A percentile compares a stretch with the other conserved stretches of the same genome.
Evolutionary conservation across 1,140 invertebrate genomes (phyloP).

Genomic region (Brevipalpus yothersi): DNA sequence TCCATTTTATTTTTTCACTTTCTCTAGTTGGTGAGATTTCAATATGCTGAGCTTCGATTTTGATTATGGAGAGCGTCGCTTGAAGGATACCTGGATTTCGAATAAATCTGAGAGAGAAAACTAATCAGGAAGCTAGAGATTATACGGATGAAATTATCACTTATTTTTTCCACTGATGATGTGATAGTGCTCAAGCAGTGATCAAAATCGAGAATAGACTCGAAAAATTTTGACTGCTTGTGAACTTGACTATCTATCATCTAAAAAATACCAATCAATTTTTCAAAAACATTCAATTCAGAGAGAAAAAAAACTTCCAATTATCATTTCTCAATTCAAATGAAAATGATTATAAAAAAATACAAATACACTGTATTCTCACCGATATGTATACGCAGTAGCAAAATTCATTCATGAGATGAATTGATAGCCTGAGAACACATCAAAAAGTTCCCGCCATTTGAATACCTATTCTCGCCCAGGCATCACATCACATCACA

Average conservation of each 20-base stretch:
- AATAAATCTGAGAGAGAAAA: not conserved
- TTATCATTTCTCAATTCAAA: slow-evolving; percentile 44
- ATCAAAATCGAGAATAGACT: not conserved
- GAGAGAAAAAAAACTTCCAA: slow-evolving; percentile 18
- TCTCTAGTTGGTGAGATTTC: too few relatives aligned
- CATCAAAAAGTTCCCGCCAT: too few relatives aligned
- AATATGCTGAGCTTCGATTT: too few relatives aligned
- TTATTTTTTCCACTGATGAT: not conserved
- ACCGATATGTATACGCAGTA: too few relatives aligned
- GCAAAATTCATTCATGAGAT: slow-evolving; percentile 31
- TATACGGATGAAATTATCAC: not conserved
- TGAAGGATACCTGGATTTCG: too few relatives aligned
- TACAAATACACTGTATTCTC: too few relatives aligned
- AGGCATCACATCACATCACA: slow-evolving; percentile 13
- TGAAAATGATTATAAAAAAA: too few relatives aligned
- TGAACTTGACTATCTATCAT: not conserved
- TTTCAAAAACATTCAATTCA: not conserved
- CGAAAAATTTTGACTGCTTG: not conserved
- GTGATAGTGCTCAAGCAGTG: not conserved
- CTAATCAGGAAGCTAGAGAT: not conserved
- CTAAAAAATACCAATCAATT: not conserved
- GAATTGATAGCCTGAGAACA: too few relatives aligned
- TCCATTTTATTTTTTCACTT: too few relatives aligned
- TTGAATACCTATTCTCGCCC: too few relatives aligned
- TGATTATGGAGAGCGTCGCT: too few relatives aligned